phyloP scores from a whole-genome alignment of 2,888 invertebrate species.

The Hymenopus coronatus region DNA sequence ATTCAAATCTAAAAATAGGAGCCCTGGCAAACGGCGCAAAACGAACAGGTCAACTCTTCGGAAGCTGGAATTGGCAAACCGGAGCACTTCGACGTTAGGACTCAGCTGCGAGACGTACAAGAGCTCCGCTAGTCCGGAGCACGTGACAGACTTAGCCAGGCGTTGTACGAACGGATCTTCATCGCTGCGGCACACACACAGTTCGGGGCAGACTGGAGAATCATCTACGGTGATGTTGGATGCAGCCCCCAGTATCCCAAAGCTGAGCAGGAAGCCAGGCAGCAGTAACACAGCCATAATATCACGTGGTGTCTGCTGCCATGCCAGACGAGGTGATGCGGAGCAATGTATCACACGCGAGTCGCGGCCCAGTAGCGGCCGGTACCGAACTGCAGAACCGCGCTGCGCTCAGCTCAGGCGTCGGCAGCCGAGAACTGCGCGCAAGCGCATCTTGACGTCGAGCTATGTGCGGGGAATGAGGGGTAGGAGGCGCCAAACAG shows the following conservation, averaged over 20 bases:
- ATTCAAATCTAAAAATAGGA: slow-evolving; percentile 29
- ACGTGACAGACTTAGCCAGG: slow-evolving; percentile 23
- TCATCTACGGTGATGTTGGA: background rate
- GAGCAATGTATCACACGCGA: background rate
- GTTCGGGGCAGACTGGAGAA: slow-evolving; percentile 3
- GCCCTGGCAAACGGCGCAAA: slow-evolving; percentile 28
- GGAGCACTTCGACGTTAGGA: slow-evolving; percentile 30
- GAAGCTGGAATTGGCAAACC: slow-evolving; percentile 29
- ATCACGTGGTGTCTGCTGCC: slow-evolving; percentile 24
- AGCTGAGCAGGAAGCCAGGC: background rate
- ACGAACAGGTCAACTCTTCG: slow-evolving; percentile 32
- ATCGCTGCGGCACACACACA: slow-evolving; percentile 20
- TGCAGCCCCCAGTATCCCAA: background rate
- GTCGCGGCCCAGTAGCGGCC: background rate
- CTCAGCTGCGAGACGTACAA: slow-evolving; percentile 3
- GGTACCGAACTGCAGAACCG: background rate
- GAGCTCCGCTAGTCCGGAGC: slow-evolving; percentile 11
- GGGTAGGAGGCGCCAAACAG: background rate
- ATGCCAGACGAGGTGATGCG: background rate
- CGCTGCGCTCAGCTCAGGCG: background rate
- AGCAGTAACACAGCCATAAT: background rate
- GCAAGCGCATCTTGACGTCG: background rate
- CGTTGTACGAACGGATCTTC: slow-evolving; percentile 8
- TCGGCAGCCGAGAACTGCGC: background rate
- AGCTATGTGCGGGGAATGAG: background rate